Percentiles rank a stretch among this genome's conserved stretches.
Evolutionary conservation across 2,797 vertebrate genomes (phyloP).

Genomic region (Spheniscus humboldti): DNA sequence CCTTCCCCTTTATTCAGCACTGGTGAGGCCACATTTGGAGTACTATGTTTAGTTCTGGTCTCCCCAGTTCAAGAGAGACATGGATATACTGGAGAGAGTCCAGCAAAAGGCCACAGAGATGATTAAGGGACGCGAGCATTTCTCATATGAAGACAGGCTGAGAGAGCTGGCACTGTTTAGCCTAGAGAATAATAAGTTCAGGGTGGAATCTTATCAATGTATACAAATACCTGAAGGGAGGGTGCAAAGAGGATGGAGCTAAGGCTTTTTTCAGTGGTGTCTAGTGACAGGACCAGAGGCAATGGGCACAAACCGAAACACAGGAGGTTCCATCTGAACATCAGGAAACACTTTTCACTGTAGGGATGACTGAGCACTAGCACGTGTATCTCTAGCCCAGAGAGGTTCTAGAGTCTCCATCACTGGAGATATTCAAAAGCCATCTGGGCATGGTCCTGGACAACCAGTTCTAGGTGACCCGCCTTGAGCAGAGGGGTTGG

Average conservation of each 20-base stretch:
- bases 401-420: not conserved
- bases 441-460: not conserved
- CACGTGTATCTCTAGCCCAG: not conserved
- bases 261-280: not conserved
- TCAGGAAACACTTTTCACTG: not conserved
- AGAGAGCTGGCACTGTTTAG: not conserved
- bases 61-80: not conserved
- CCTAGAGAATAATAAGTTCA: not conserved
- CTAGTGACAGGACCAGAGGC: not conserved
- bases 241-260: not conserved
- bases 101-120: not conserved
- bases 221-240: not conserved
- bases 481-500: not conserved
- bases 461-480: not conserved
- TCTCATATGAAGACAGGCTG: not conserved
- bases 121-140: not conserved
- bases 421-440: not conserved
- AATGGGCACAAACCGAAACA: not conserved
- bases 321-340: not conserved
- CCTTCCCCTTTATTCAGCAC: not conserved
- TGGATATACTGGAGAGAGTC: not conserved
- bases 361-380: not conserved
- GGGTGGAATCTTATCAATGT: too few species aligned
- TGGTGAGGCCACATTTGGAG: not conserved
- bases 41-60: not conserved